Conservation (phyloP, 2,113 vertebrate genomes). For the Chaetorhynchus papuensis region DNA sequence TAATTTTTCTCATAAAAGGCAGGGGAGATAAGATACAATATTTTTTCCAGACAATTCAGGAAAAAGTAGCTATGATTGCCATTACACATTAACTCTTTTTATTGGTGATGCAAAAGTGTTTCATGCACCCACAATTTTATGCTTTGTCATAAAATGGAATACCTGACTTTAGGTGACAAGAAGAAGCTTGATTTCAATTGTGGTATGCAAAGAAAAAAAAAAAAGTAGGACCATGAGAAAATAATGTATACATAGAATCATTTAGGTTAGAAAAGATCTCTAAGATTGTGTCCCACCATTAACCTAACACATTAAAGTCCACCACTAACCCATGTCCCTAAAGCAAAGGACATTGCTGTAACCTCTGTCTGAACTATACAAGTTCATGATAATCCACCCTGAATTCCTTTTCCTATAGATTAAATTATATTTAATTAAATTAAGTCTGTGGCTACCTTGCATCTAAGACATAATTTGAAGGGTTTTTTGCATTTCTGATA, state of each 20-base stretch:
- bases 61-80: not conserved
- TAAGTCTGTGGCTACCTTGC: not conserved
- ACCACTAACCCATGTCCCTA: not conserved
- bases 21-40: not conserved
- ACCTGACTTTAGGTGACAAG: not conserved
- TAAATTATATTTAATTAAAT: not conserved
- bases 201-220: not conserved
- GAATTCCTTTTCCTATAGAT: not conserved
- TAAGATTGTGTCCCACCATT: no score
- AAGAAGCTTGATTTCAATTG: not conserved
- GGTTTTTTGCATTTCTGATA: not conserved
- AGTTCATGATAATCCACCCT: not conserved
- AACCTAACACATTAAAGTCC: not conserved
- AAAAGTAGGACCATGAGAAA: not conserved
- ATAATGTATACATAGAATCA: not conserved
- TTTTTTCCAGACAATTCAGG: not conserved
- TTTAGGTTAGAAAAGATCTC: not conserved
- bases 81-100: not conserved
- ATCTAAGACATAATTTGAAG: not conserved
- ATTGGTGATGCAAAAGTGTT: not conserved
- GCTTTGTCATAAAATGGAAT: not conserved
- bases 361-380: not conserved
- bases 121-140: not conserved
- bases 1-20: not conserved
- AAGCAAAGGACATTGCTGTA: not conserved